Conservation (phyloP, 1,140 invertebrate genomes). For the Notospermus geniculatus region DNA sequence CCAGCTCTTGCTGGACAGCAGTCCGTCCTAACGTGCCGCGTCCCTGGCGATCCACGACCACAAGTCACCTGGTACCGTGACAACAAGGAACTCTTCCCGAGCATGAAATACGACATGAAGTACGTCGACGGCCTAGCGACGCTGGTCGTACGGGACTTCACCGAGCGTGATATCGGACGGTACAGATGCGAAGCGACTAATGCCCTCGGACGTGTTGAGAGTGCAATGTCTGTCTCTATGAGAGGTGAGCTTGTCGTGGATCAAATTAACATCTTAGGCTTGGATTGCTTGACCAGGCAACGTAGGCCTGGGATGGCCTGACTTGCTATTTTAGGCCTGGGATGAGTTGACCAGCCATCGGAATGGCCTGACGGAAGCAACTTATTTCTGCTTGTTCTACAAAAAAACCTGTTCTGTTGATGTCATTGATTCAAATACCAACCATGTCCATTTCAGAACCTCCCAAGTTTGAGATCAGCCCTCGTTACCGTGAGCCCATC, state of each 20-base stretch:
- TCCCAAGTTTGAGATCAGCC: conserved; percentile 2
- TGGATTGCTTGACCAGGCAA: too few relatives aligned
- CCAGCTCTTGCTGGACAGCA: conserved; percentile 42
- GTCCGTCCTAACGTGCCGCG: conserved; percentile 47
- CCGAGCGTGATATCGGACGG: conserved; percentile 39
- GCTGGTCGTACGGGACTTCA: conserved; percentile 37
- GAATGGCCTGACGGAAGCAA: background rate
- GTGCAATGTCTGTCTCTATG: conserved; percentile 21
- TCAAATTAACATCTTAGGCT: too few relatives aligned
- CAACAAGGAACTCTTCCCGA: conserved; percentile 45
- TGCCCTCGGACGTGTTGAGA: conserved; percentile 40
- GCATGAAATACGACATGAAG: conserved; percentile 52
- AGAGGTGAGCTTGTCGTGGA: conserved; percentile 14
- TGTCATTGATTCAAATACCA: too few relatives aligned
- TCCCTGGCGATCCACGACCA: conserved; percentile 49
- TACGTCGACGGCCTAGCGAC: conserved; percentile 39
- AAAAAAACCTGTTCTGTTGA: too few relatives aligned
- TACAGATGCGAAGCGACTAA: conserved; percentile 47
- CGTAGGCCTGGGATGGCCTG: too few relatives aligned
- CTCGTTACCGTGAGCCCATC: background rate
- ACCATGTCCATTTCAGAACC: too few relatives aligned
- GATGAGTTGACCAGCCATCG: background rate
- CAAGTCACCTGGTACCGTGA: conserved; percentile 53
- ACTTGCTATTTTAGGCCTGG: background rate
- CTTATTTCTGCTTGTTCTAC: too few relatives aligned